A percentile compares a stretch with the other conserved stretches of the same genome.
phyloP scores from a whole-genome alignment of 2,888 invertebrate genomes.

The Pristionchus entomophagus region DNA sequence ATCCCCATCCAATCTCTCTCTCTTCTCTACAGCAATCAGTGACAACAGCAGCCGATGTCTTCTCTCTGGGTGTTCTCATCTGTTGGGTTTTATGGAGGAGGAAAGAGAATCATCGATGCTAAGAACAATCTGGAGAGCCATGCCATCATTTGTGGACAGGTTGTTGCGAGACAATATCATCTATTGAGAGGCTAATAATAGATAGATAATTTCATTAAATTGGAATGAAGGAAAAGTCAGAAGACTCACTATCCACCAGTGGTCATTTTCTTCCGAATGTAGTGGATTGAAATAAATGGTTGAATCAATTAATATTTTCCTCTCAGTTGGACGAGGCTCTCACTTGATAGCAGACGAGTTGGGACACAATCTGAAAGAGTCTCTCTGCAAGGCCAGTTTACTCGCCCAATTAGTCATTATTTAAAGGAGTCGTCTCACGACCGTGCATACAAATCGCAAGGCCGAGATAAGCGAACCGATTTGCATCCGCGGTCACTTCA shows the following conservation, averaged over 20 bases:
- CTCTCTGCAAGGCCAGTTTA: slow-evolving; percentile 60
- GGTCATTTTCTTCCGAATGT: no score
- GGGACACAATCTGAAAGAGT: slow-evolving; percentile 79
- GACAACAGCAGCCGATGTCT: slow-evolving; percentile 94
- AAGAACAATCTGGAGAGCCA: slow-evolving; percentile 91
- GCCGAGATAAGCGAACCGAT: no score
- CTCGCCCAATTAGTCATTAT: no score
- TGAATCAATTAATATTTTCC: no score
- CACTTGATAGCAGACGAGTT: slow-evolving; percentile 81
- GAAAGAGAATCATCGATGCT: slow-evolving; percentile 90
- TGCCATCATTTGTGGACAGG: slow-evolving; percentile 90
- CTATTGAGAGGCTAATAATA: no score
- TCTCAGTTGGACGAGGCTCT: slow-evolving; percentile 70
- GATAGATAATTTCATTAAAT: no score
- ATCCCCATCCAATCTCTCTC: background rate
- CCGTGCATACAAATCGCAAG: no score
- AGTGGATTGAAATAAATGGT: no score
- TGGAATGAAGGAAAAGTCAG: background rate
- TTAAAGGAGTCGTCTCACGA: no score
- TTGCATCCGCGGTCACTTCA: no score
- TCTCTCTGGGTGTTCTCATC: slow-evolving; percentile 93
- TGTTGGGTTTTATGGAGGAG: slow-evolving; percentile 83
- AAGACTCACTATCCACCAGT: slow-evolving; percentile 59
- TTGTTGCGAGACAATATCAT: slow-evolving; percentile 78
- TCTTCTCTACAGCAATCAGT: slow-evolving; percentile 51